Base-by-base conservation (phyloP, 2,113 vertebrate species). In the Scomber scombrus region DNA sequence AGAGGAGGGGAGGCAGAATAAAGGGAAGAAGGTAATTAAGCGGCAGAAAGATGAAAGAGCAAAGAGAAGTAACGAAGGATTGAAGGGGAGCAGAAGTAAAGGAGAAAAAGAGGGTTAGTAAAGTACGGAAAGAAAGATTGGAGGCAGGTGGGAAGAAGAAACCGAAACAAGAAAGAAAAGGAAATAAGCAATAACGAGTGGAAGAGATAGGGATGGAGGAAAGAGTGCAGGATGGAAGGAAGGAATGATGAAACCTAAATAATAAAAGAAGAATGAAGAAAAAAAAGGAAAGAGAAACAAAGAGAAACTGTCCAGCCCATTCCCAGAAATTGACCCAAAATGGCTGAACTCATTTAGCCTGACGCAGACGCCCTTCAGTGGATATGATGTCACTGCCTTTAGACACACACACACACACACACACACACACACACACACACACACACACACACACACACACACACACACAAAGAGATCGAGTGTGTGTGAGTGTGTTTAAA, bases 331-430 rank as follows among this genome's bases (percentile, higher is more conserved):
- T 0, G 0, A 68, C 5, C 68, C 75, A 84, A 85, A 78, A 86
- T 80, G 85, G 81, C 68, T 75, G 78, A 84, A 74, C 45, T 83
- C 47, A 47, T 56, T 75, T 26, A 71, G 74, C 67, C 61, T 14
- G 72, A 47, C 3, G 13, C 34, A 67, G 23, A 26, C 23, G 69
- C 62, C 56, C 34, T 54, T 79, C 54, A 79, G 4, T 80, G 77
- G 75, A 56, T 29, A 31, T 61, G 68, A 80, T 62, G 78, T 75
- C 71, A 84, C 67, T 16, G 45, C 3, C 47, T 66, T 34, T 45
- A 21, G 70, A 67, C 34, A 57, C 65, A 50, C 64, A 40, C 71
- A 31, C 69, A 51, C 70, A 29, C 49, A 43, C 70, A 55, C 56
- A 50, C 52, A 62, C 71, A 57, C 54, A 63, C n/a, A 26, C 23